These are phyloP conservation scores for Nymphalis io DNA, from an alignment of 1,140 invertebrate species.

Conservation along the genomic window DNA sequence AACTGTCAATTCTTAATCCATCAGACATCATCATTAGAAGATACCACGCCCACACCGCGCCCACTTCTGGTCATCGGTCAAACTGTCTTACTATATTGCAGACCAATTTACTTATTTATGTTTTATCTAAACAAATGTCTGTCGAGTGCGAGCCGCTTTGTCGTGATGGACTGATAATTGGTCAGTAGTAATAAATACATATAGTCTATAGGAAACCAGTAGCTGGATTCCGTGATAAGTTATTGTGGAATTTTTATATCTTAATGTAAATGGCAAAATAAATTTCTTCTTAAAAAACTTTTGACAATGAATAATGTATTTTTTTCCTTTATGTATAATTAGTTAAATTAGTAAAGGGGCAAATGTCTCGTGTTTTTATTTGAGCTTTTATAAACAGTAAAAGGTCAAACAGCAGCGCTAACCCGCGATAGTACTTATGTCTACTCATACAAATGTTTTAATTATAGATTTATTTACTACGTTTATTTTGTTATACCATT, in stretches of 20 bases:
- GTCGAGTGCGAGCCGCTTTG: constrained; percentile 38
- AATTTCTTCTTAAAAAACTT: background rate
- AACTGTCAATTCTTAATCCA: constrained; percentile 27
- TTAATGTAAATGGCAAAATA: constrained; percentile 6
- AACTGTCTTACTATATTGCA: constrained; percentile 43
- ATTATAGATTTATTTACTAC: background rate
- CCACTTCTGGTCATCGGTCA: constrained; percentile 47
- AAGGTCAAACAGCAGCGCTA: background rate
- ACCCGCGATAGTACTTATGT: constrained; percentile 1
- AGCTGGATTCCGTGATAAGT: background rate
- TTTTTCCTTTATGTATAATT: constrained; percentile 3
- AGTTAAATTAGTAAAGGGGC: background rate
- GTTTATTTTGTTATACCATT: too few relatives aligned
- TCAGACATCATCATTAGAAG: constrained; percentile 46
- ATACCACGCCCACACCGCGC: constrained; percentile 45
- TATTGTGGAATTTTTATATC: background rate
- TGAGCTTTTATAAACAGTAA: constrained; percentile 1
- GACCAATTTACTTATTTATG: constrained; percentile 48
- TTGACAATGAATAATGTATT: background rate
- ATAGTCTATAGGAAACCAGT: constrained; percentile 4
- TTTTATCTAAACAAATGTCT: constrained; percentile 46
- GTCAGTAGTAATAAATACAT: constrained; percentile 6
- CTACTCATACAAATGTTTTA: background rate
- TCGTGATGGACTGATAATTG: constrained; percentile 34
- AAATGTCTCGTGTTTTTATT: constrained; percentile 8